Base-by-base conservation (phyloP, 2,888 invertebrate genomes). In the Eilema griseolum region DNA sequence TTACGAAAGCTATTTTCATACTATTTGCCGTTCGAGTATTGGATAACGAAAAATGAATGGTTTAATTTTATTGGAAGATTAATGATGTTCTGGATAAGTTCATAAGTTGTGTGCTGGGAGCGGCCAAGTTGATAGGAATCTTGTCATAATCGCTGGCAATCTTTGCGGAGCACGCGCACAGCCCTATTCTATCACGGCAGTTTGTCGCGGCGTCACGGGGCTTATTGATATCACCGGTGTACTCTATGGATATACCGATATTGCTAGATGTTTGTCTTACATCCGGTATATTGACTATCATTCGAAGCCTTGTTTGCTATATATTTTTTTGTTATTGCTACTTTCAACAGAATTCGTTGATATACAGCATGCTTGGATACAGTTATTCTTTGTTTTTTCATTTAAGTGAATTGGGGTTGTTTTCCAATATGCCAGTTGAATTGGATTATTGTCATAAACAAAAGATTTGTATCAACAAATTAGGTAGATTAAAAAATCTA, bases 201-300 rank as follows among this genome's bases (percentile, higher is more conserved):
- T 81, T 85, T 82, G 80, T 81, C 83, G 80, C 79, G 78, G 79
- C 77, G 80, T 85, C 87, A 87, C 86, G 80, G 73, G 81, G 79
- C 85, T 89, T 90, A 88, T 89, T 90, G 89, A 89, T 88, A 90
- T 87, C 87, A 80, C 88, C 87, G 86, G 87, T 88, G 88, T 84
- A 82, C 82, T 79, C 86, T 87, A 88, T 88, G 83, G 86, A 76
- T 76, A 76, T 86, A 83, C 85, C 84, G 86, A 90, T 92, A 93
- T 93, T 91, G 90, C 87, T 88, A 90, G 89, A 89, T 91, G 90
- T 91, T 90, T 92, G 89, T 92, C 88, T 92, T 88, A 83, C 88
- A 87, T 84, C 87, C 83, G 80, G 83, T 85, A 87, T 90, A 90
- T 90, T 89, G 89, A 85, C 86, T 85, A 86, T 87, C 85, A 81